Percentiles rank a stretch among this genome's conserved stretches.
Evolutionary conservation across 2,113 vertebrate genomes (phyloP).

Genomic region (Dicerorhinus sumatrensis): DNA sequence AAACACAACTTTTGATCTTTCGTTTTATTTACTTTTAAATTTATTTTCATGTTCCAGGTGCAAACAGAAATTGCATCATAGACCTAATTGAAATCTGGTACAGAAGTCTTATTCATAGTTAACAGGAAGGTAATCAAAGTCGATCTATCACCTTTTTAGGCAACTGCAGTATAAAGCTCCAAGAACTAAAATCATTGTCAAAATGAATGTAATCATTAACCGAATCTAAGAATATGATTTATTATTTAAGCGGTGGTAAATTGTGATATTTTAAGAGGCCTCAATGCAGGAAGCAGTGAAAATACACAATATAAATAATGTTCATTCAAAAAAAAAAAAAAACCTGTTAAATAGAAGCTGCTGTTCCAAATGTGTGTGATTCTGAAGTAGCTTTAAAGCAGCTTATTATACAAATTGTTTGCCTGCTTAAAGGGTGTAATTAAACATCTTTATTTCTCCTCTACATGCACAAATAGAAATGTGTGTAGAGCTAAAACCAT

Average conservation of each 20-base stretch:
- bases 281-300: slow-evolving; percentile 65
- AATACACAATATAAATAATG: slow-evolving; percentile 75
- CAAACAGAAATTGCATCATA: slow-evolving; percentile 16
- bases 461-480: slow-evolving; percentile 72
- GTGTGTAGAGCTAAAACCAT: background rate
- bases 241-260: slow-evolving; percentile 67
- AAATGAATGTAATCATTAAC: slow-evolving; percentile 65
- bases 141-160: background rate
- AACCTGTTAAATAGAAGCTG: slow-evolving; percentile 58
- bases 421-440: slow-evolving; percentile 81
- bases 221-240: slow-evolving; percentile 76
- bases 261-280: slow-evolving; percentile 64
- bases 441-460: slow-evolving; percentile 79
- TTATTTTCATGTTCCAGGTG: background rate
- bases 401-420: slow-evolving; percentile 79
- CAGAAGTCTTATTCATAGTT: background rate
- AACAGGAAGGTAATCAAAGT: background rate
- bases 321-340: background rate
- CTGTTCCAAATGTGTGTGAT: slow-evolving; percentile 74
- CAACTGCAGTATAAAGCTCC: background rate
- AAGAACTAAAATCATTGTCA: slow-evolving; percentile 74
- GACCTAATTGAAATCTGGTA: slow-evolving; percentile 11
- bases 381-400: slow-evolving; percentile 81
- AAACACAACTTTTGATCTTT: background rate
- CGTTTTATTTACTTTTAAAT: background rate